Conservation (phyloP, 2,888 invertebrate species). For the Sminthurinus aureus region DNA sequence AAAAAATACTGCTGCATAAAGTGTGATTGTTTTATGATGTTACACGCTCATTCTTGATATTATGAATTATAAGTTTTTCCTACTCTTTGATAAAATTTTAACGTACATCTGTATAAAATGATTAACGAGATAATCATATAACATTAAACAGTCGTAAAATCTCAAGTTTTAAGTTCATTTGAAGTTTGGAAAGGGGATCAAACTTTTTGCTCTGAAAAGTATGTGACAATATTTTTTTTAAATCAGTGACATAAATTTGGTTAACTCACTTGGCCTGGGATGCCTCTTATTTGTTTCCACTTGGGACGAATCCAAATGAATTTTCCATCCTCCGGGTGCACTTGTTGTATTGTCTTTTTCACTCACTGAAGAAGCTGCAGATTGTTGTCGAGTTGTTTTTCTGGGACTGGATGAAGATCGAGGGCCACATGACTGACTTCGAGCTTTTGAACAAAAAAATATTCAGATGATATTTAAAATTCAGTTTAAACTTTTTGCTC, state of each 20-base stretch:
- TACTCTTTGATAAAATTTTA: no score
- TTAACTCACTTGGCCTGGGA: slow-evolving; percentile 73
- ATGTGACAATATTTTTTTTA: background rate
- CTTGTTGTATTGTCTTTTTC: slow-evolving; percentile 61
- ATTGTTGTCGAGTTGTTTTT: slow-evolving; percentile 56
- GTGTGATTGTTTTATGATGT: no score
- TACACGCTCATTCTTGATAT: no score
- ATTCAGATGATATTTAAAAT: background rate
- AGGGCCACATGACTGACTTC: slow-evolving; percentile 77
- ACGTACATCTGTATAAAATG: no score
- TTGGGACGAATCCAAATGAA: slow-evolving; percentile 58
- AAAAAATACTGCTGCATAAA: no score
- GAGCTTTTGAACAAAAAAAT: slow-evolving; percentile 64
- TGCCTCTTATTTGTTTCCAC: slow-evolving; percentile 64
- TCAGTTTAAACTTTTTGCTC: no score
- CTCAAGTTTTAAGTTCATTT: no score
- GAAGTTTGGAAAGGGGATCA: background rate
- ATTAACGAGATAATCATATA: no score
- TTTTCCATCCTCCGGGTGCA: slow-evolving; percentile 59
- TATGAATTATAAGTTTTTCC: no score
- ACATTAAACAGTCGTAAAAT: no score
- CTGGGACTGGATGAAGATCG: slow-evolving; percentile 61
- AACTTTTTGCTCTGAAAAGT: background rate
- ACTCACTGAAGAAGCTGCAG: slow-evolving; percentile 58
- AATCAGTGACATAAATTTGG: background rate